A percentile compares a stretch with the other conserved stretches of the same genome.
These are phyloP conservation scores for Leptopterna dolabrata DNA, from an alignment of 2,888 invertebrate species.

Conservation along the genomic window DNA sequence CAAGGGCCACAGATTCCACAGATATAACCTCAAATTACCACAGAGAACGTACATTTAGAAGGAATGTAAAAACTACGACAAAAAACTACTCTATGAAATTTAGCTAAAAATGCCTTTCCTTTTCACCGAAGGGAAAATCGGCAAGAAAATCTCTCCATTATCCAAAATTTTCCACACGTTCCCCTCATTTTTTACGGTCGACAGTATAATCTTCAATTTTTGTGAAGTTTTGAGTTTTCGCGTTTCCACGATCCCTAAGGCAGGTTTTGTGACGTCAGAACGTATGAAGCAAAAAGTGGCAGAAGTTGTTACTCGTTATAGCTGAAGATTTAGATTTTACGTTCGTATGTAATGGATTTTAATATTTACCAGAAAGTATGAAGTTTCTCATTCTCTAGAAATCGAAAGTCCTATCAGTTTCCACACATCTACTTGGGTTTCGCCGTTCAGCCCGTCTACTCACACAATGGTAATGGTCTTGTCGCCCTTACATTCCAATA, in stretches of 20 bases:
- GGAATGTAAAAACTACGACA: too few species aligned
- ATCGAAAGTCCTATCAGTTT: neutral
- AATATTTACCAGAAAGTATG: neutral
- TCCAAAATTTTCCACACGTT: too few species aligned
- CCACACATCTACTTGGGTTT: neutral
- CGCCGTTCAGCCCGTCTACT: neutral
- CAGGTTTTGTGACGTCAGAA: neutral
- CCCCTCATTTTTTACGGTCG: too few species aligned
- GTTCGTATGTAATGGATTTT: neutral
- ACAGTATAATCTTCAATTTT: too few species aligned
- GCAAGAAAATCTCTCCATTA: too few species aligned
- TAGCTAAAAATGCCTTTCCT: too few species aligned
- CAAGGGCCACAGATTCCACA: too few species aligned
- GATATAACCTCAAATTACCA: too few species aligned
- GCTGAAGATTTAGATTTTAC: neutral
- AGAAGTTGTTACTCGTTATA: neutral
- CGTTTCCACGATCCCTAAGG: neutral
- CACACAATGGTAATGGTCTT: neutral
- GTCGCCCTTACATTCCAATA: neutral
- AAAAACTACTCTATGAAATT: too few species aligned
- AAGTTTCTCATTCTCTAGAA: neutral
- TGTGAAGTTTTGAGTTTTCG: too few species aligned
- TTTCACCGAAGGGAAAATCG: too few species aligned
- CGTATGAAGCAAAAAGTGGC: neutral
- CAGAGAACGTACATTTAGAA: too few species aligned